Base-by-base conservation (phyloP, 2,797 vertebrate genomes). In the Tenualosa ilisha region DNA sequence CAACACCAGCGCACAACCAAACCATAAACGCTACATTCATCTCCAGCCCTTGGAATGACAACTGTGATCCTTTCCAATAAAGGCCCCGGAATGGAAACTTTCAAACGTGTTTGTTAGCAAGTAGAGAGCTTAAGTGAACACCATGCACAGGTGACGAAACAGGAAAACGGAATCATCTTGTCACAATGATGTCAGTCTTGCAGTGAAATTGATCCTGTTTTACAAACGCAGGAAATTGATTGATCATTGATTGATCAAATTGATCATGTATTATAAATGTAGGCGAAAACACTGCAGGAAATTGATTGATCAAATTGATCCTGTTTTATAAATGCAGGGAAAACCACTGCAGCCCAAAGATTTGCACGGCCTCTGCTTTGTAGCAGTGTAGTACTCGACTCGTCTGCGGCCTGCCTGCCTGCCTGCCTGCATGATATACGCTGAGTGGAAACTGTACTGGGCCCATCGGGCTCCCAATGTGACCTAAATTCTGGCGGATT, bases 361-460 rank as follows among this genome's bases (percentile, higher is more conserved):
- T 72, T 15, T 37, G 65, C 65, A 8, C 17, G 65, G 26, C 65
- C 24, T 65, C 24, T 65, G 24, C 1, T 26, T 26, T 40, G 13
- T 43, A 20, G 68, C 31, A 40, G 56, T 43, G 15, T 11, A 40
- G 68, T 75, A 43, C 31, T 75, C 31, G 31, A 31, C 31, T 49
- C 20, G 43, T 79, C 72, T 40, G n/a, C 83, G 31, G 31, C 56
- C 2, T 84, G 50, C 7, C 50, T 31, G 31, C 31, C 31, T 31
- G 31, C 31, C 31, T 31, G 31, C 31, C 31, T 46, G 46, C 46
- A 4, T 46, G 26, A 59, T 54, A n/a, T 87, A 22, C 72, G 72
- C 43, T 93, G 93, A 94, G 93, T 93, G 93, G 93, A 94, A 95
- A 95, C 91, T 94, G 93, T 94, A 93, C 94, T 94, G 87, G 85